phyloP scores from a whole-genome alignment of 2,113 vertebrate species.

The Motacilla alba region DNA sequence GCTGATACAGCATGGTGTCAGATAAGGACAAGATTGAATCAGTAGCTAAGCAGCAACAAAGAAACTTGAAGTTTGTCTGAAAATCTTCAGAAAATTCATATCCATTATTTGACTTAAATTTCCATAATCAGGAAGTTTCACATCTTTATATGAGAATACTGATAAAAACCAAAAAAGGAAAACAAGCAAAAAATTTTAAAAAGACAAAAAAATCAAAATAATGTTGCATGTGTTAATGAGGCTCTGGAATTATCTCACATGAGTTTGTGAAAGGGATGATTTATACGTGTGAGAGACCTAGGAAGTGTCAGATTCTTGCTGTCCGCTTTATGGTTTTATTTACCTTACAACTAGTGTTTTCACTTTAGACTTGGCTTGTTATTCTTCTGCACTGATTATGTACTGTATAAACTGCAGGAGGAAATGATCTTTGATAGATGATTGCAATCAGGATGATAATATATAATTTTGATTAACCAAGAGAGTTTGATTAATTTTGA shows the following conservation, averaged over 20 bases:
- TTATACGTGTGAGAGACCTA: neutral
- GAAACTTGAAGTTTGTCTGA: neutral
- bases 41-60: neutral
- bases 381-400: slow-evolving; percentile 64
- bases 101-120: neutral
- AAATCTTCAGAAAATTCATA: neutral
- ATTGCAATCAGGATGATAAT: slow-evolving; percentile 79
- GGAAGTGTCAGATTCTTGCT: neutral
- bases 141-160: neutral
- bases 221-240: neutral
- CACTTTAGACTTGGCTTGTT: slow-evolving; percentile 19
- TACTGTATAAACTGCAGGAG: slow-evolving; percentile 55
- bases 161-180: neutral
- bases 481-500: slow-evolving; percentile 75
- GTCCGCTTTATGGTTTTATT: neutral
- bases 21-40: neutral
- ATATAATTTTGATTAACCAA: slow-evolving; percentile 79
- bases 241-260: neutral
- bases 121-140: neutral
- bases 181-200: neutral
- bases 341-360: neutral
- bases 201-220: neutral
- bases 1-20: neutral
- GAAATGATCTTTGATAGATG: slow-evolving; percentile 73
- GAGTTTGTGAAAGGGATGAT: neutral